Evolutionary conservation across 2,113 vertebrate genomes (phyloP).

Genomic region (Crotalus helleri): DNA sequence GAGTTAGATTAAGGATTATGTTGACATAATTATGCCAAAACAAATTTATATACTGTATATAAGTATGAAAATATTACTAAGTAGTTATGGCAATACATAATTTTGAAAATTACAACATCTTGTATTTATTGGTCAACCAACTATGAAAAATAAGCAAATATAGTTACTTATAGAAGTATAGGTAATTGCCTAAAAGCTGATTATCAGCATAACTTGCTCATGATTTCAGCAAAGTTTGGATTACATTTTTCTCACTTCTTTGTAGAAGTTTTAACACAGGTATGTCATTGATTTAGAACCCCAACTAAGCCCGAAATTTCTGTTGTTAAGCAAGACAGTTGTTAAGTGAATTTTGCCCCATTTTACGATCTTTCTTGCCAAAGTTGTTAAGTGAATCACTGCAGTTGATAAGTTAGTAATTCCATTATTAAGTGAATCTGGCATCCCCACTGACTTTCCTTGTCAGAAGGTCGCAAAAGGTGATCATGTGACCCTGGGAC

Average conservation of each 20-base stretch:
- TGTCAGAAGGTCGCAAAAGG: background rate
- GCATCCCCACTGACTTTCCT: background rate
- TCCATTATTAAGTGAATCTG: background rate
- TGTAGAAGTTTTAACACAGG: no score
- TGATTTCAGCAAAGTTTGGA: no score
- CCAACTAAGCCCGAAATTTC: no score
- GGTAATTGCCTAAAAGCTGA: no score
- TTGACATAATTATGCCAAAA: background rate
- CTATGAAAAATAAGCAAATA: background rate
- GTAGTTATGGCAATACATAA: background rate
- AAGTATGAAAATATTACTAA: conserved; percentile 2
- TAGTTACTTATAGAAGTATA: background rate
- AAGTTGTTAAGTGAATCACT: background rate
- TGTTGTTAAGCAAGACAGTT: background rate
- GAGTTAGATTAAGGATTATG: background rate
- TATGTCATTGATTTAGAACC: no score
- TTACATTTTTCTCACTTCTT: no score
- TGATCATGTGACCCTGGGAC: background rate
- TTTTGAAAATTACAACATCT: background rate
- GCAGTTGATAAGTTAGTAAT: background rate
- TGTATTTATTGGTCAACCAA: background rate
- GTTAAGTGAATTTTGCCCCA: background rate
- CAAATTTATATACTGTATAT: background rate
- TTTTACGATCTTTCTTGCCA: background rate
- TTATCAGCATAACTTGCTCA: no score